Evolutionary conservation across 23 tunicate species (phyloP).

Genomic region (Ascidia mentula): DNA sequence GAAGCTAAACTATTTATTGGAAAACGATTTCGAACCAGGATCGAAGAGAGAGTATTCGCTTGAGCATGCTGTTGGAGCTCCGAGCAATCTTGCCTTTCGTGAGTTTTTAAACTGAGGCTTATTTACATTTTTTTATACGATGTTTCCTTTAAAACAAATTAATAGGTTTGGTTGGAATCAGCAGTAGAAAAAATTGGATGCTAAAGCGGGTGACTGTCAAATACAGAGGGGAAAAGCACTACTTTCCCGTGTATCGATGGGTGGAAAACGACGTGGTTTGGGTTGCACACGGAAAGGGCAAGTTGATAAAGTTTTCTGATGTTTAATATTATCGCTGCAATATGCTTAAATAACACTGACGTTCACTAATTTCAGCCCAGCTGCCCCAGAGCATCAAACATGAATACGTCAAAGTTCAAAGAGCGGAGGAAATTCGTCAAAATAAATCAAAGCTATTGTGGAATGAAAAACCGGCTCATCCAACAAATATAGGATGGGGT

Average conservation of each 20-base stretch:
- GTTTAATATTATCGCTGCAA: no score
- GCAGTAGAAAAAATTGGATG: background rate
- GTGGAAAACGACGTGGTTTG: background rate
- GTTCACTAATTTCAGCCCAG: background rate
- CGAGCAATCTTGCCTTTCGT: constrained; percentile 14
- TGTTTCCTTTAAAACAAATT: background rate
- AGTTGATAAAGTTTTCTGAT: background rate
- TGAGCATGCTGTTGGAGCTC: constrained; percentile 12
- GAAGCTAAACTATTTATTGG: constrained; percentile 18
- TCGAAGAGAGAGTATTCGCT: background rate
- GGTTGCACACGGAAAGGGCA: background rate
- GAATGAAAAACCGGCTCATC: background rate
- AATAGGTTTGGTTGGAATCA: background rate
- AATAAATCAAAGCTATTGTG: background rate
- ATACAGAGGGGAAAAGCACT: background rate
- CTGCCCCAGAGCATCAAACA: background rate
- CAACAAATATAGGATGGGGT: background rate
- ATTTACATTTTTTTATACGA: background rate
- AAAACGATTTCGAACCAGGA: constrained; percentile 14
- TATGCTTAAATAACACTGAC: no score
- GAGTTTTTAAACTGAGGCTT: constrained; percentile 8
- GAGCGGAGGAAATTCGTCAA: background rate
- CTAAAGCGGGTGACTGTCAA: background rate
- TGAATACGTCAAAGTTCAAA: background rate
- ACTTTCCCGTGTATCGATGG: background rate